Evolutionary conservation across 2,797 vertebrate species (phyloP).

Genomic region (Acipenser oxyrinchus): DNA sequence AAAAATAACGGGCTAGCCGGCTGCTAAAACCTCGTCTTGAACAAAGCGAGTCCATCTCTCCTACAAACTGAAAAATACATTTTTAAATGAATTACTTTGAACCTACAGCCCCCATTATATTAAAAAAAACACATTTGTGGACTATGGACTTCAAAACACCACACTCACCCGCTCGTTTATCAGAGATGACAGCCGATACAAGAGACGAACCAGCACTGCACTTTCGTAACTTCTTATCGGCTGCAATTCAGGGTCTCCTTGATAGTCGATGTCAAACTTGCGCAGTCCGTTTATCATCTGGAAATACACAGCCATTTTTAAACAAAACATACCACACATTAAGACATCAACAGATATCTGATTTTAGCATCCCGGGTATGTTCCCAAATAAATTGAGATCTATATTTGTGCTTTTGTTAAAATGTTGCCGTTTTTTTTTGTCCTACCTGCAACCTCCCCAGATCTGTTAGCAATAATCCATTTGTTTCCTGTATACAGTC

Average conservation of each 20-base stretch:
- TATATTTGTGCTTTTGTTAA: too few relatives aligned
- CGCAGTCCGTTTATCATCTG: conserved; percentile 87
- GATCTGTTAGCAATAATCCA: conserved; percentile 74
- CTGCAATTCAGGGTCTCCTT: conserved; percentile 88
- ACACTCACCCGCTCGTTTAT: conserved; percentile 67
- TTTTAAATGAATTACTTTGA: background rate
- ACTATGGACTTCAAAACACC: too few relatives aligned
- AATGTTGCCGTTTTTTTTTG: too few relatives aligned
- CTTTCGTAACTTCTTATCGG: conserved; percentile 89
- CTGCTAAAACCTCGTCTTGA: conserved; percentile 76
- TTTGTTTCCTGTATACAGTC: conserved; percentile 74
- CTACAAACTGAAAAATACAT: conserved; percentile 63
- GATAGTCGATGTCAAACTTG: conserved; percentile 78
- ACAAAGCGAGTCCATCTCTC: conserved; percentile 69
- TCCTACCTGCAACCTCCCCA: conserved; percentile 81
- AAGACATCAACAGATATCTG: too few relatives aligned
- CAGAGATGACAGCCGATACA: conserved; percentile 63
- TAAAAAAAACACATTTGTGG: too few relatives aligned
- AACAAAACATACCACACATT: too few relatives aligned
- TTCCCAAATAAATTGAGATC: too few relatives aligned
- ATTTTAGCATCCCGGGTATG: too few relatives aligned
- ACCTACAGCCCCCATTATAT: background rate
- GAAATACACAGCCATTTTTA: background rate
- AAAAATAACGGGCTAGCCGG: conserved; percentile 66
- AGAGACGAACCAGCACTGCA: conserved; percentile 69